Percentiles rank a stretch among this genome's conserved stretches.
phyloP scores from a whole-genome alignment of 2,797 vertebrate species.

The Spinus pinus region DNA sequence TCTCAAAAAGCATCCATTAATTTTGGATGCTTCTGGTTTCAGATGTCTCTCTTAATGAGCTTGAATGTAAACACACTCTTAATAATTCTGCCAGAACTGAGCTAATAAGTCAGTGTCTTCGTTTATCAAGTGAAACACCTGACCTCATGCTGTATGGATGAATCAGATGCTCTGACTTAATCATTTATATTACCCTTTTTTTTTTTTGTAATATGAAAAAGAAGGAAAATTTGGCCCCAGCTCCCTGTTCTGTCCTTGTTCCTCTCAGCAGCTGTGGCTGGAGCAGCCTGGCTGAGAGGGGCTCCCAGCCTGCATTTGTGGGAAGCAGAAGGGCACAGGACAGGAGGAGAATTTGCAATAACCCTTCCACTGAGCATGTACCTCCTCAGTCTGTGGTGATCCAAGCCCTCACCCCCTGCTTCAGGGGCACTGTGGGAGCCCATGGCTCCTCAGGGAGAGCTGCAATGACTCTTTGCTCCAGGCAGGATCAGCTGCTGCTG shows the following conservation, averaged over 20 bases:
- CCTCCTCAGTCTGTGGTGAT: not conserved
- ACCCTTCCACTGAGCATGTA: not conserved
- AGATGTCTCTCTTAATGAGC: conserved; percentile 54
- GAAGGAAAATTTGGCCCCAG: not conserved
- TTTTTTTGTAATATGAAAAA: not conserved
- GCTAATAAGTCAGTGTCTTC: conserved; percentile 34
- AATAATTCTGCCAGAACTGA: conserved; percentile 58
- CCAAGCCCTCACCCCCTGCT: not conserved
- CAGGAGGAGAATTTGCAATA: fast-evolving
- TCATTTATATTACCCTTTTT: not conserved
- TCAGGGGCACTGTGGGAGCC: not conserved
- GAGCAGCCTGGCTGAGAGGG: not conserved
- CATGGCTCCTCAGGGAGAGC: not conserved
- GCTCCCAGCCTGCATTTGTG: fast-evolving
- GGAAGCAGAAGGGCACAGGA: not conserved
- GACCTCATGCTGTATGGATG: conserved; percentile 5
- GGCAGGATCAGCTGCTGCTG: not conserved
- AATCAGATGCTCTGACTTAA: conserved; percentile 35
- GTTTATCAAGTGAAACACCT: conserved; percentile 50
- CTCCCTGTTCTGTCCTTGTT: not conserved
- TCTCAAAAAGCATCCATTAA: conserved; percentile 52
- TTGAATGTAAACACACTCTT: conserved; percentile 49
- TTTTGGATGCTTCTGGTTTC: conserved; percentile 48
- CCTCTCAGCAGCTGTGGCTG: not conserved
- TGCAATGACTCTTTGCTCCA: not conserved